Percentiles rank a stretch among this genome's conserved stretches.
phyloP scores from a whole-genome alignment of 53 echinoderm and acorn worm genomes.

The Pentamera pediparva region DNA sequence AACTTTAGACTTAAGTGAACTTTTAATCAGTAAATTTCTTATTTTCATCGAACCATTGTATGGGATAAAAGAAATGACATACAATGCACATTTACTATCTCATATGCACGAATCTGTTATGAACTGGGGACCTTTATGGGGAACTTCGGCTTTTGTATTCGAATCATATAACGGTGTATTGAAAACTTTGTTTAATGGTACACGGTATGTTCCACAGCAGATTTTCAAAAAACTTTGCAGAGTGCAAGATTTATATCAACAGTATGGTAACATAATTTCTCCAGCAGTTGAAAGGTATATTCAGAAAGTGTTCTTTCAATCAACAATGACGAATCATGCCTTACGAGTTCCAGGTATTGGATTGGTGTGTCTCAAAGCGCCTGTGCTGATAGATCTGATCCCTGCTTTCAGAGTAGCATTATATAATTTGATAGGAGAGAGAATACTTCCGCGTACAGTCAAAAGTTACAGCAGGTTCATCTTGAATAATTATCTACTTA shows the following conservation, averaged over 20 bases:
- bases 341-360: background rate
- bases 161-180: constrained; percentile 34
- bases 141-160: constrained; percentile 42
- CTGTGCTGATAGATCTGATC: background rate
- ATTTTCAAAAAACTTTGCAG: constrained; percentile 23
- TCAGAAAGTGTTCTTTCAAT: background rate
- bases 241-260: constrained; percentile 17
- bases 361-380: background rate
- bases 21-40: constrained; percentile 39
- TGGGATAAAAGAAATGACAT: constrained; percentile 28
- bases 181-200: constrained; percentile 30
- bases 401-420: background rate
- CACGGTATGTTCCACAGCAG: constrained; percentile 27
- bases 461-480: background rate
- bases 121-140: constrained; percentile 55
- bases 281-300: background rate
- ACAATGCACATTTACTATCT: constrained; percentile 30
- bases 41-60: constrained; percentile 29
- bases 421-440: background rate
- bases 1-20: background rate
- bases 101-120: constrained; percentile 40
- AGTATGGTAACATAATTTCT: background rate
- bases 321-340: background rate
- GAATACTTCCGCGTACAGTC: background rate
- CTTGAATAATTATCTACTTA: background rate